phyloP scores from a whole-genome alignment of 2,888 invertebrate species.

The Drosophila nigricruria region DNA sequence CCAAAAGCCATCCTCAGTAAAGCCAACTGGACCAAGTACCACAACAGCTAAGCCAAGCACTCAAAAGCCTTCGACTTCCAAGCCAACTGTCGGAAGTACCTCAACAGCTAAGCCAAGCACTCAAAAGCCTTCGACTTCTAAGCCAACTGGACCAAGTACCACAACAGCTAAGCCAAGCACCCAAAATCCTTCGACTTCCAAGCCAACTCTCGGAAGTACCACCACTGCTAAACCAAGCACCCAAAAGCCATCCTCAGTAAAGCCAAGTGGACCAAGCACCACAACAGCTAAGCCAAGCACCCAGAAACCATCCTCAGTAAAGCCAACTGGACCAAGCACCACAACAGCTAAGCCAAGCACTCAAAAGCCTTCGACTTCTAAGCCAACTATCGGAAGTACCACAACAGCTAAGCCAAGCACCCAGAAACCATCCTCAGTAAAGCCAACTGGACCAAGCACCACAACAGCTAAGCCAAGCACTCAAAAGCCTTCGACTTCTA shows the following conservation, averaged over 20 bases:
- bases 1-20: not conserved
- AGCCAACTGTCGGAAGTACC: not conserved
- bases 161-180: not conserved
- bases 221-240: too few relatives aligned
- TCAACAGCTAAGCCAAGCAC: not conserved
- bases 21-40: not conserved
- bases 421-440: not conserved
- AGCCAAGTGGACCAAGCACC: not conserved
- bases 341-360: not conserved
- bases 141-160: not conserved
- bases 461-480: not conserved
- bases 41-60: not conserved
- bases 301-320: not conserved
- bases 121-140: not conserved
- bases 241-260: not conserved
- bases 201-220: not conserved
- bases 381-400: not conserved
- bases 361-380: not conserved
- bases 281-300: not conserved
- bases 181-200: not conserved
- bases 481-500: not conserved
- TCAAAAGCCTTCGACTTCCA: not conserved
- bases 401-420: not conserved
- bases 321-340: not conserved
- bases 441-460: not conserved